Percentiles rank a stretch among this genome's conserved stretches.
Evolutionary conservation across 2,113 vertebrate species (phyloP).

Genomic region (Pimephales promelas): DNA sequence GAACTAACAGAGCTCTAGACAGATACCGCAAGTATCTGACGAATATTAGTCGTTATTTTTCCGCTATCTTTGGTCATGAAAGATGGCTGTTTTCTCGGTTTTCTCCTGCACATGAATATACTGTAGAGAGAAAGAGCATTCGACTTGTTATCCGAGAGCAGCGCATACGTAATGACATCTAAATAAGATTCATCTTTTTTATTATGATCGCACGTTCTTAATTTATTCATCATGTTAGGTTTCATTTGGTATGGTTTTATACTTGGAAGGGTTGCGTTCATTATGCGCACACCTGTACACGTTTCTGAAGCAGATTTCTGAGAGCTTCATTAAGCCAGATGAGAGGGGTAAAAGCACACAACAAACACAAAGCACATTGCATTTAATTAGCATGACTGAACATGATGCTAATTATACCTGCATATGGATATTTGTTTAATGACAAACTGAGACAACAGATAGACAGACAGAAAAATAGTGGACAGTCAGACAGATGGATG

Average conservation of each 20-base stretch:
- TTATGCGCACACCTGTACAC: constrained; percentile 27
- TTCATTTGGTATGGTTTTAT: constrained; percentile 22
- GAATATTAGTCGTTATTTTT: not conserved
- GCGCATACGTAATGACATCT: constrained; percentile 5
- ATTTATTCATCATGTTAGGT: constrained; percentile 37
- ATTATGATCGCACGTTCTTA: not conserved
- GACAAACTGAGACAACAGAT: not conserved
- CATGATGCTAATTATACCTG: constrained; percentile 11
- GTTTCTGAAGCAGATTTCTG: constrained; percentile 38
- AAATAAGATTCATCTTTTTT: constrained; percentile 25
- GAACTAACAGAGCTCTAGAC: too few relatives aligned
- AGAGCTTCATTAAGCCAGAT: constrained; percentile 21
- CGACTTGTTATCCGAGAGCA: not conserved
- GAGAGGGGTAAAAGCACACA: constrained; percentile 6
- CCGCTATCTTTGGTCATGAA: not conserved
- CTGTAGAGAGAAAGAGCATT: constrained; percentile 2
- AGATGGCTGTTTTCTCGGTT: not conserved
- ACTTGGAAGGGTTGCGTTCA: constrained; percentile 22
- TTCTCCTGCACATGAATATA: not conserved
- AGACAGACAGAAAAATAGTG: too few relatives aligned
- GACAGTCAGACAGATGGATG: too few relatives aligned
- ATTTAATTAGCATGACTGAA: constrained; percentile 40
- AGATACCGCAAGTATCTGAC: not conserved
- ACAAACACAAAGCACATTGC: constrained; percentile 1
- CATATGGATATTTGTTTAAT: not conserved